Percentiles rank a stretch among this genome's conserved stretches.
Conservation (phyloP, 2,888 invertebrate genomes). For the Cosmia trapezina region DNA sequence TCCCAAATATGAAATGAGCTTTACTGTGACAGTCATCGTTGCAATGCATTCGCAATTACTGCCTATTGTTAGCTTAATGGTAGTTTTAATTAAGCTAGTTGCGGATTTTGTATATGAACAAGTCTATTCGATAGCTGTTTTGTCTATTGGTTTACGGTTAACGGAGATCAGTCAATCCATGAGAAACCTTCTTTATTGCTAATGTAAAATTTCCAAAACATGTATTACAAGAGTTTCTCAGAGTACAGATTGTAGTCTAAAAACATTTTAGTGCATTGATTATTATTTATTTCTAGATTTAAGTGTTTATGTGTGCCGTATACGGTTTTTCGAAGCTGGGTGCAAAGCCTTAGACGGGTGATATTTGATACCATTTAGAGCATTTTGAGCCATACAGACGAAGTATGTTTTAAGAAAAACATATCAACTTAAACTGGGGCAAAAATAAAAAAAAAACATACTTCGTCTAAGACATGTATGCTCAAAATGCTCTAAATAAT, state of each 20-base stretch:
- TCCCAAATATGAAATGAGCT: slow-evolving; percentile 68
- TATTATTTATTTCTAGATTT: not conserved
- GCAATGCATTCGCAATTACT: slow-evolving; percentile 67
- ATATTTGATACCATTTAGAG: no score
- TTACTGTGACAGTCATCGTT: slow-evolving; percentile 65
- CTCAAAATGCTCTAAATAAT: no score
- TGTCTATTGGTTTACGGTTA: not conserved
- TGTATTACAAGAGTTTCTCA: not conserved
- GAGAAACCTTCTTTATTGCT: not conserved
- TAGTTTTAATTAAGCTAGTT: slow-evolving; percentile 61
- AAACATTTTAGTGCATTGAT: not conserved
- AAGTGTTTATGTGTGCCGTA: not conserved
- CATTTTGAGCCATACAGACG: no score
- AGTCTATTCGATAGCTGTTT: slow-evolving; percentile 1
- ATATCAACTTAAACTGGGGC: no score
- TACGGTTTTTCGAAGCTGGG: no score
- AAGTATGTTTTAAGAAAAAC: no score
- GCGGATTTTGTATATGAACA: slow-evolving; percentile 13
- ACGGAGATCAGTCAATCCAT: not conserved
- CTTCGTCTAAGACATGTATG: no score
- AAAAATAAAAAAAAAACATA: no score
- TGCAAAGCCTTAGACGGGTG: no score
- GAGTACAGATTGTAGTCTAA: not conserved
- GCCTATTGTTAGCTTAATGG: slow-evolving; percentile 64
- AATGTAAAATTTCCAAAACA: slow-evolving; percentile 1